Conservation (phyloP, 2,797 vertebrate genomes). For the Paramormyrops hopkinsi region DNA sequence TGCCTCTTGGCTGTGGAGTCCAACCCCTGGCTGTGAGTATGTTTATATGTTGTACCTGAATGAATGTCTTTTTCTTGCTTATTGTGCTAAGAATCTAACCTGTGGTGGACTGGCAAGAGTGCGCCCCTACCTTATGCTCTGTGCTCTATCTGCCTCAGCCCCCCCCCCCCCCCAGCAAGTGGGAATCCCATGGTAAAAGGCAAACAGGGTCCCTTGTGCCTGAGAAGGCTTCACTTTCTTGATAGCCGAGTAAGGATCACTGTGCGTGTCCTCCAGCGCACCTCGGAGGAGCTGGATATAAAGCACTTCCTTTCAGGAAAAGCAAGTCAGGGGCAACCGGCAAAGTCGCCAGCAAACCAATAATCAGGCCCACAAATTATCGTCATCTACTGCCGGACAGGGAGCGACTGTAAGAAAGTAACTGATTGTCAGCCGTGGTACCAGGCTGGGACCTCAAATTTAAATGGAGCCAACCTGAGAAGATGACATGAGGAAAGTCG, state of each 20-base stretch:
- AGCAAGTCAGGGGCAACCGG: neutral
- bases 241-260: neutral
- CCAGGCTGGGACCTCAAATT: neutral
- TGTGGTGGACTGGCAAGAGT: neutral
- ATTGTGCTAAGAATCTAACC: neutral
- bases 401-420: neutral
- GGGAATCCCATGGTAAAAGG: neutral
- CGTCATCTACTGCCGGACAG: neutral
- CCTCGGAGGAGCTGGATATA: neutral
- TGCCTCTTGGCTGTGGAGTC: neutral
- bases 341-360: neutral
- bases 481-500: neutral
- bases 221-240: neutral
- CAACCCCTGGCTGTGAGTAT: neutral
- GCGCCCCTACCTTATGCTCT: neutral
- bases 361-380: neutral
- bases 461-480: neutral
- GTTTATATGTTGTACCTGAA: neutral
- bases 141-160: neutral
- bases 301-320: neutral
- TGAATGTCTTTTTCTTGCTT: neutral
- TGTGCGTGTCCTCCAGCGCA: neutral
- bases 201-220: neutral
- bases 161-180: neutral
- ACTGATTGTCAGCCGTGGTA: neutral